A percentile compares a stretch with the other conserved stretches of the same genome.
Conservation (phyloP, 2,113 vertebrate species). For the Prietella phreatophila region DNA sequence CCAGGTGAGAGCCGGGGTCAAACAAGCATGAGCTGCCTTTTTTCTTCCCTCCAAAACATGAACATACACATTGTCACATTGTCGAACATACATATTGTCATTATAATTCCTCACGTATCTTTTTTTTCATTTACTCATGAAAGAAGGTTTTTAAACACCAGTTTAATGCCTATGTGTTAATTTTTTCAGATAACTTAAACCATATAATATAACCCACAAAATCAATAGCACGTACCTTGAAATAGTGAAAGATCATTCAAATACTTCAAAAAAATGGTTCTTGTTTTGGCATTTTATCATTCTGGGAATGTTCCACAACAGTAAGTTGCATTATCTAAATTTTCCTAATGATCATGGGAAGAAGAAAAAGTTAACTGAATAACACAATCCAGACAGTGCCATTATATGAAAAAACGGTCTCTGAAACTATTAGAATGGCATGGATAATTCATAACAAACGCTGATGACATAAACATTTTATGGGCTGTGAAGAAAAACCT, state of each 20-base stretch:
- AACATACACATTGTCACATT: background rate
- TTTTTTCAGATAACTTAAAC: background rate
- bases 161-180: background rate
- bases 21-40: constrained; percentile 41
- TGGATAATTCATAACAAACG: too few species aligned
- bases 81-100: too few species aligned
- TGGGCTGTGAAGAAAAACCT: too few species aligned
- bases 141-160: background rate
- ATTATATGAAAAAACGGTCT: too few species aligned
- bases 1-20: constrained; percentile 51
- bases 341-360: background rate
- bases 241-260: background rate
- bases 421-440: too few species aligned
- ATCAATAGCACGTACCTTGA: background rate
- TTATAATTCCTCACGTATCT: background rate
- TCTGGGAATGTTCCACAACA: background rate
- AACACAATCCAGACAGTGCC: too few species aligned
- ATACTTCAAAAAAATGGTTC: background rate
- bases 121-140: too few species aligned
- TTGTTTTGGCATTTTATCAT: background rate
- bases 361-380: background rate
- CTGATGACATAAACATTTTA: too few species aligned
- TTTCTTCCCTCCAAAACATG: background rate
- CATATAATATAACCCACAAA: background rate
- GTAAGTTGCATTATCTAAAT: background rate